Base-by-base conservation (phyloP, 2,888 invertebrate genomes). In the Suillia variegata region DNA sequence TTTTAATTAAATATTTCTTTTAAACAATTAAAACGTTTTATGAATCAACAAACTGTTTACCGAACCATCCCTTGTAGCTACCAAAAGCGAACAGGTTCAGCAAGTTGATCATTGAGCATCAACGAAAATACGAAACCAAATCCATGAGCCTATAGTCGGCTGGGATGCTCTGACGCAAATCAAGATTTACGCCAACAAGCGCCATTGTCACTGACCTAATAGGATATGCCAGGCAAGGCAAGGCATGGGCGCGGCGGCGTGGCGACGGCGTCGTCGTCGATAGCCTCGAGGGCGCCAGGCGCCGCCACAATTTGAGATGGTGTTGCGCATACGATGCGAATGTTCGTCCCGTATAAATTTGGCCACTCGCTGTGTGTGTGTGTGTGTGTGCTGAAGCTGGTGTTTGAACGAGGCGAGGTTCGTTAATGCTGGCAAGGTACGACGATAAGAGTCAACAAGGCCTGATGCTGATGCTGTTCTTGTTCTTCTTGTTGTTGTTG, bases 201-300 rank as follows among this genome's bases (percentile, higher is more conserved):
- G 49, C 47, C 48, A 48, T 64, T 63, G 62, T 62, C 60, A 51
- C 54, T 66, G 62, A 64, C 67, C 64, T 63, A 63, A 63, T 63
- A 57, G 45, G 48, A 54, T 56, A 49, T 60, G 47, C 62, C 5
- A 50, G 53, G 56, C 58, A 58, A 5, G 10, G 26, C 26, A 26
- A 6, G 26, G 26, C 26, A 26, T 10, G 26, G n/a, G 26, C 26
- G 10, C 26, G 26, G 26, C 26, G 26, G 26, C 26, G 5, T 26
- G 26, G 22, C 15, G 47, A 15, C 26, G 54, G 5, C 10, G 26
- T n/a, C 15, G 47, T 21, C 26, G 54, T 50, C 49, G 48, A 12
- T 17, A 42, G 54, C 54, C 58, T 33, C 15, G 13, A 42, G 54
- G 58, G 58, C 58, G 58, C 58, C 58, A 49, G 26, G 48, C 48